Conservation (phyloP, 1,140 invertebrate genomes). For the Cydia pomonella region DNA sequence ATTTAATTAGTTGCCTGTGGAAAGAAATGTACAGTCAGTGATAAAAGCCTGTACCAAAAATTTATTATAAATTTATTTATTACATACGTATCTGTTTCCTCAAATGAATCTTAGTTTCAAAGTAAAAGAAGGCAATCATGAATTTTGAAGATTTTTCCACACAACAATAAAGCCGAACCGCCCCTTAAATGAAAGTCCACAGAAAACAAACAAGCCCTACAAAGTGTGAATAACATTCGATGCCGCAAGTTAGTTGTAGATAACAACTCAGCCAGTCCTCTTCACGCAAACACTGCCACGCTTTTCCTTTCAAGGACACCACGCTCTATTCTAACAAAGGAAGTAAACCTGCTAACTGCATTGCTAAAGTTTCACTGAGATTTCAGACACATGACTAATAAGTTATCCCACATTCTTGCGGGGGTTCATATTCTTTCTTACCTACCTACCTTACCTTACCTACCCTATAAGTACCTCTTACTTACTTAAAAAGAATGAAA, state of each 20-base stretch:
- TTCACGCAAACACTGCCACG: background rate
- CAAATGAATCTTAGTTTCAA: background rate
- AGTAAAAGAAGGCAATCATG: background rate
- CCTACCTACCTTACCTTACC: too few species aligned
- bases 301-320: background rate
- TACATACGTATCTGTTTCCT: too few species aligned
- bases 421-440: too few species aligned
- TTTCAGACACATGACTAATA: too few species aligned
- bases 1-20: too few species aligned
- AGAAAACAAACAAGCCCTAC: slow-evolving; percentile 20
- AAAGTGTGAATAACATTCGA: slow-evolving; percentile 26
- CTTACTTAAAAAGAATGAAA: too few species aligned
- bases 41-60: too few species aligned
- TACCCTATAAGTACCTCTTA: too few species aligned
- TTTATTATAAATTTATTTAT: too few species aligned
- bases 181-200: background rate
- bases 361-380: background rate
- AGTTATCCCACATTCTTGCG: too few species aligned
- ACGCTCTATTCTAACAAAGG: background rate
- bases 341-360: background rate
- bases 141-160: background rate
- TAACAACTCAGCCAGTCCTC: background rate
- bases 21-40: too few species aligned
- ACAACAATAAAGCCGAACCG: slow-evolving; percentile 12
- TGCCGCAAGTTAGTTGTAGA: slow-evolving; percentile 14